phyloP scores from a whole-genome alignment of 1,140 invertebrate species.

The Plutomurus gul region DNA sequence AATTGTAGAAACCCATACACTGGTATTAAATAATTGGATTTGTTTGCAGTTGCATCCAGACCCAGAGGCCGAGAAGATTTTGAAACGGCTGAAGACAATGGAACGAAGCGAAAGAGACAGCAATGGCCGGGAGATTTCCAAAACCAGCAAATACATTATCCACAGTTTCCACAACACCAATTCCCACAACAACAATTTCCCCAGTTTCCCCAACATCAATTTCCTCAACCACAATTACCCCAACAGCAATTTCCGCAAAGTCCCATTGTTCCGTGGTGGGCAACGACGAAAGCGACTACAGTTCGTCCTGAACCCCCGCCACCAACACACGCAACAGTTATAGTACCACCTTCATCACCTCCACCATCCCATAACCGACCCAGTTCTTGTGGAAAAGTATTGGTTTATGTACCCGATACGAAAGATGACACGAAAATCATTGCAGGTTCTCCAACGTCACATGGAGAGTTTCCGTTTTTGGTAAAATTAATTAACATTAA shows the following conservation, averaged over 20 bases:
- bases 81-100: neutral
- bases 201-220: neutral
- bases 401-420: neutral
- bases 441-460: neutral
- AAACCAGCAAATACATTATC: neutral
- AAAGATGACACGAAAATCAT: neutral
- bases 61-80: neutral
- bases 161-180: neutral
- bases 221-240: neutral
- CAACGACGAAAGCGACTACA: no score
- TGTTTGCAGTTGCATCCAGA: neutral
- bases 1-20: no score
- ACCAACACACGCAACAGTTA: neutral
- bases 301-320: neutral
- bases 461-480: constrained; percentile 1
- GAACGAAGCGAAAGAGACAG: neutral
- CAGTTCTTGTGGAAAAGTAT: neutral
- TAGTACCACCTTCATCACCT: neutral
- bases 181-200: neutral
- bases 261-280: no score
- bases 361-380: neutral
- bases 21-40: neutral
- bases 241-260: neutral
- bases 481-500: no score
- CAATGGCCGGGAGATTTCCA: neutral